phyloP scores from a whole-genome alignment of 2,113 vertebrate species.

The Neoarius graeffei region DNA sequence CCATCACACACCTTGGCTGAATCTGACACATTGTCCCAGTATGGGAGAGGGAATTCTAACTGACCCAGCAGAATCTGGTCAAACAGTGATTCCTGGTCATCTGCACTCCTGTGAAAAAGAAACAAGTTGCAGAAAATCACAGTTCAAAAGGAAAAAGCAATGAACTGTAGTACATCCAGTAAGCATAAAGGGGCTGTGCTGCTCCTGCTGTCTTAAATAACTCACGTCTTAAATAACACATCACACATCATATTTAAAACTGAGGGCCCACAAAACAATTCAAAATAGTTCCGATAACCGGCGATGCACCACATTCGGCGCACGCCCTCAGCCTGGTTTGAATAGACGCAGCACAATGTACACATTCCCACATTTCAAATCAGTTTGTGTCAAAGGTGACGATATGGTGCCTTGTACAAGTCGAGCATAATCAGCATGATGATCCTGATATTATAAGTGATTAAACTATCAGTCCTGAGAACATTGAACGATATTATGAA shows the following conservation, averaged over 20 bases:
- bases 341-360: neutral
- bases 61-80: slow-evolving; percentile 91
- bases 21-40: slow-evolving; percentile 94
- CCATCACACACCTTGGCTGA: slow-evolving; percentile 85
- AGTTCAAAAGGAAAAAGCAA: slow-evolving; percentile 29
- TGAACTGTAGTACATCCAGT: neutral
- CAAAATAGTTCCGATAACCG: neutral
- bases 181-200: neutral
- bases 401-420: neutral
- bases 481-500: neutral
- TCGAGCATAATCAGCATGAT: neutral
- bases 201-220: slow-evolving; percentile 15
- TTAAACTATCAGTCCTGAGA: neutral
- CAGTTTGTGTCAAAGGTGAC: neutral
- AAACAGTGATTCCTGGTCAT: slow-evolving; percentile 92
- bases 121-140: neutral
- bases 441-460: neutral
- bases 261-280: neutral
- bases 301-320: neutral
- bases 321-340: neutral
- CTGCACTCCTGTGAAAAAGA: slow-evolving; percentile 74
- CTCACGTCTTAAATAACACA: slow-evolving; percentile 12
- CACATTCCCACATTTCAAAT: neutral
- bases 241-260: slow-evolving; percentile 18
- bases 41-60: slow-evolving; percentile 90